These are phyloP conservation scores for Charadrius vociferus DNA, from an alignment of 2,113 vertebrate genomes.

Conservation along the genomic window DNA sequence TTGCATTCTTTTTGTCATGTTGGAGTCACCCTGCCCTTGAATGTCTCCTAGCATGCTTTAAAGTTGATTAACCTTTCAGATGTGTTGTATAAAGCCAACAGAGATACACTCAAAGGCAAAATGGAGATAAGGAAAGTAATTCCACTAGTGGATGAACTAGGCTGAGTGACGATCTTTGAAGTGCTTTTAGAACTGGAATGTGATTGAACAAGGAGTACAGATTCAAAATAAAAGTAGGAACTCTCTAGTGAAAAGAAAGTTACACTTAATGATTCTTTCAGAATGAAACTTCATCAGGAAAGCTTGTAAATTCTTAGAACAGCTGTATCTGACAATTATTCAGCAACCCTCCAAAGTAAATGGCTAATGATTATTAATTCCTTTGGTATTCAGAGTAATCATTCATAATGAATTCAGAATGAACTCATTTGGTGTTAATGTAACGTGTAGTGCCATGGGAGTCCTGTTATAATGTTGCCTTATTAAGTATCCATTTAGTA, in stretches of 20 bases:
- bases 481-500: conserved; percentile 59
- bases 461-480: conserved; percentile 38
- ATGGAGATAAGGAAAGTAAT: conserved; percentile 22
- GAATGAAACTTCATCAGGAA: not conserved
- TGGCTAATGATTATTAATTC: conserved; percentile 65
- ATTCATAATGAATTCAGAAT: conserved; percentile 71
- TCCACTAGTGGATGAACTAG: not conserved
- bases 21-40: conserved; percentile 7
- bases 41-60: not conserved
- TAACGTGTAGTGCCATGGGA: conserved; percentile 55
- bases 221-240: not conserved
- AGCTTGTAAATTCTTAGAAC: not conserved
- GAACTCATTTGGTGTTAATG: conserved; percentile 62
- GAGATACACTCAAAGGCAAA: not conserved
- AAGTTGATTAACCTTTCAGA: conserved; percentile 34
- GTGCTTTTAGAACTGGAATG: conserved; percentile 28
- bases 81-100: not conserved
- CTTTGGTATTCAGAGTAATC: conserved; percentile 43
- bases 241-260: not conserved
- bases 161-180: conserved; percentile 33
- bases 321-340: not conserved
- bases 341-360: not conserved
- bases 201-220: not conserved
- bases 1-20: conserved; percentile 18
- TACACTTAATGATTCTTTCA: not conserved